Evolutionary conservation across 2,113 vertebrate genomes (phyloP).

Genomic region (Pycnonotus jocosus): DNA sequence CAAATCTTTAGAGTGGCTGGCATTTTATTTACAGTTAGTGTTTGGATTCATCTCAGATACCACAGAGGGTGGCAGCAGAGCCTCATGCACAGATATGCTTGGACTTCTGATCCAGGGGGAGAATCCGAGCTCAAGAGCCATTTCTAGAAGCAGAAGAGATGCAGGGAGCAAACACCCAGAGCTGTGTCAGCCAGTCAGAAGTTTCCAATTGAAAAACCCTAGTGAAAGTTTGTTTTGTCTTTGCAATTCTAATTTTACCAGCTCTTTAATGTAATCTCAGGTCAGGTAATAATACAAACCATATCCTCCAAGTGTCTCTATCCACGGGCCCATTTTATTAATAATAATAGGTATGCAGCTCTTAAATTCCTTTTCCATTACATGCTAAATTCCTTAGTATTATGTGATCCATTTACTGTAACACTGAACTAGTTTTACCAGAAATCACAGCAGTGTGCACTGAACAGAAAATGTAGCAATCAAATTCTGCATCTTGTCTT

Average conservation of each 20-base stretch:
- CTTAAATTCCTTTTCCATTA: conserved; percentile 56
- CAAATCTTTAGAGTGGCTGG: not conserved
- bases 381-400: conserved; percentile 27
- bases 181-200: not conserved
- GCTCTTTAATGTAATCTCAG: not conserved
- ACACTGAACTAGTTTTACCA: conserved; percentile 30
- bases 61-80: conserved; percentile 36
- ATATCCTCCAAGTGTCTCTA: not conserved
- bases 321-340: conserved; percentile 38
- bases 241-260: not conserved
- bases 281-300: conserved; percentile 26
- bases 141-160: not conserved
- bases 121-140: not conserved
- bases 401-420: conserved; percentile 44
- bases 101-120: not conserved
- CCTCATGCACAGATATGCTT: not conserved
- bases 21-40: not conserved
- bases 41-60: not conserved
- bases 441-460: not conserved
- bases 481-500: not conserved
- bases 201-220: not conserved
- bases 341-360: conserved; percentile 42
- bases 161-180: not conserved
- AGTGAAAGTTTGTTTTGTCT: not conserved
- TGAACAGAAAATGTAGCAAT: not conserved